Evolutionary conservation across 2,888 invertebrate genomes (phyloP), one percentile per base, ranked within the genome.

Genomic region (Idaea biselata): DNA sequence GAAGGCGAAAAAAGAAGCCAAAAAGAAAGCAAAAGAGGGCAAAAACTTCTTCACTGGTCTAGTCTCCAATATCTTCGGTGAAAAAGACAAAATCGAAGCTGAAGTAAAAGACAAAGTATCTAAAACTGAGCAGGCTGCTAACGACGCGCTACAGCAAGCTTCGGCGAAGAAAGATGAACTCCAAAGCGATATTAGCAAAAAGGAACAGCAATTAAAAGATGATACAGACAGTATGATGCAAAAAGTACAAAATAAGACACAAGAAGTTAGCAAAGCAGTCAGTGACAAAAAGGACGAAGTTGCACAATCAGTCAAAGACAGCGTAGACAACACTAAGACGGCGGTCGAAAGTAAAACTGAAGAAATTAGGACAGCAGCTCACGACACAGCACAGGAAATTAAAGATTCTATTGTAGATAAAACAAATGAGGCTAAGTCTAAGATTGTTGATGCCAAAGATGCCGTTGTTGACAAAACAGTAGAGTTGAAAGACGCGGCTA

Each of bases 21-120:
- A 91, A 68, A 89, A 91, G 74, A 91, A 91, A 64, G 82, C 87
- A 16, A 91, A 91, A 71, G 89, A 91, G 77, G 86, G 91, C 3
- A 91, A 92, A 66, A 86, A 81, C 69, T 92, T 92, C 71, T 86
- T 92, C 55, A 84, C 89, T 11, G 91, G 92, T 17, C 73, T 93
- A 55, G 90, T 91, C 1, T 86, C 88, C 6, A 91, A 89, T 62
- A 88, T 93, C 53, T 90, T 90, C 61, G 90, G 91, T 7, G 89
- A 90, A 62, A 93, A 91, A 72, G 92, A 92, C 18, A 91, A 91
- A 75, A 71, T 90, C 6, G 91, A 92, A 74, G 84, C 85, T 63
- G 89, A 88, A 66, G 76, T 90, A 0, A 90, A 88, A 73, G 79
- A 73, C 14, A 91, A 90, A 74, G 77, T 87, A 25, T 70, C 82